Base-by-base conservation (phyloP, 2,113 vertebrate species). In the Oryctolagus cuniculus region DNA sequence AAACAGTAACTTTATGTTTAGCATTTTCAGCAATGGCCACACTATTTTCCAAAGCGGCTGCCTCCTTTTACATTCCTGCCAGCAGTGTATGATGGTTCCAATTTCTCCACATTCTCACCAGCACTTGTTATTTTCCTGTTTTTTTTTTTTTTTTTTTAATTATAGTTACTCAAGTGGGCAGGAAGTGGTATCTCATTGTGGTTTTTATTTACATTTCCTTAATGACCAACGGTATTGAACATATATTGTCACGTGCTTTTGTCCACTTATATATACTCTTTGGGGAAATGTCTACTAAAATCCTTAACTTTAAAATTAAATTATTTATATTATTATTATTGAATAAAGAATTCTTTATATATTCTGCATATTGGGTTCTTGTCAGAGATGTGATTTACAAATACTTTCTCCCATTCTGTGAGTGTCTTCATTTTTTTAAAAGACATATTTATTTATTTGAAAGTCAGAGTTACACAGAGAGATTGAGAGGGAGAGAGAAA, bases 1-100 rank as follows among this genome's bases (percentile, higher is more conserved):
- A 88, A 81, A 82, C 21, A n/a, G 22, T 78, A 88, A 83, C 69
- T 81, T 29, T 75, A 82, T 63, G 70, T 53, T 74, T 89, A 73
- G 81, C 19, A 29, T 87, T 90, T 80, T n/a, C n/a, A 55, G 61
- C 61, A 90, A 27, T 70, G 58, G n/a, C 55, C 61, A 86, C 36
- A 77, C 27, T 73, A 15, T 75, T 67, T 93, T 49, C 17, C 21
- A 58, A 89, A 77, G 1, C 3, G 55, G 55, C 55, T 58, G 55
- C 55, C 15, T 58, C 55, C 13, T 58, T 17, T 58, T 58, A 58
- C 10, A n/a, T 67, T 84, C 58, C 78, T 10, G 63, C 36, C 6
- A 53, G 55, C 25, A 85, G 34, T 6, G 3, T 24, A 38, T 85
- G 80, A 77, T 6, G 19, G 6, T 38, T 89, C 27, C 16, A 72